Percentiles rank a stretch among this genome's conserved stretches.
These are phyloP conservation scores for Cynoglossus semilaevis DNA, from an alignment of 2,113 vertebrate species.

Conservation along the genomic window DNA sequence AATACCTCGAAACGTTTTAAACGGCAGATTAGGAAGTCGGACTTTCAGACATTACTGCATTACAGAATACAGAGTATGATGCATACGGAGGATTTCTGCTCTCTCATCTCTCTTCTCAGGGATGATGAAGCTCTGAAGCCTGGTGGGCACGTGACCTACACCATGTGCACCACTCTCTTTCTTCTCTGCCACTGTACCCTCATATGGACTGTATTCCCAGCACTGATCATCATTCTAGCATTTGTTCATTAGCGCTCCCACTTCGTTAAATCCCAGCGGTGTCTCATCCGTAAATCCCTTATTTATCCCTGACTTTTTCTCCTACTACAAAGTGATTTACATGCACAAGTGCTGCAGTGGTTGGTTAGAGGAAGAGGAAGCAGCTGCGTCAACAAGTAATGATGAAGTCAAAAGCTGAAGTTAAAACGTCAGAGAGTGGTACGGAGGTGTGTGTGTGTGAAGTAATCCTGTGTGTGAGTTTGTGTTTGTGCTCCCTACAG, in stretches of 20 bases:
- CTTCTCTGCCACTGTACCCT: constrained; percentile 6
- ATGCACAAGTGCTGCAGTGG: background rate
- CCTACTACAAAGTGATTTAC: background rate
- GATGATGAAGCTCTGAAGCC: background rate
- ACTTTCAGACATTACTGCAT: background rate
- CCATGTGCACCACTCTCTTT: background rate
- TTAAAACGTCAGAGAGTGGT: background rate
- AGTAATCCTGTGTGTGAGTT: background rate
- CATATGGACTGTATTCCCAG: background rate
- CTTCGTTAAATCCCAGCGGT: constrained; percentile 10
- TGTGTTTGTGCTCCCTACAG: constrained; percentile 10
- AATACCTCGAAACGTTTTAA: no score
- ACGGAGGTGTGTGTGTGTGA: background rate
- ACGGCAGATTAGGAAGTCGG: background rate
- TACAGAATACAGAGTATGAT: background rate
- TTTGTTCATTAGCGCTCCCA: constrained; percentile 9
- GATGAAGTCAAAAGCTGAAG: background rate
- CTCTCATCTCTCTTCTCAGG: background rate
- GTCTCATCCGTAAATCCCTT: background rate
- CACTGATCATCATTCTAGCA: constrained; percentile 10
- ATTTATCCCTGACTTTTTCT: background rate
- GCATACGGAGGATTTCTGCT: background rate
- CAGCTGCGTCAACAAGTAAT: background rate
- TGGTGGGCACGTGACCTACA: background rate
- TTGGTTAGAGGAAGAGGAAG: background rate